Evolutionary conservation across 1,140 invertebrate species (phyloP).

Genomic region (Stegodyphus mimosarum): DNA sequence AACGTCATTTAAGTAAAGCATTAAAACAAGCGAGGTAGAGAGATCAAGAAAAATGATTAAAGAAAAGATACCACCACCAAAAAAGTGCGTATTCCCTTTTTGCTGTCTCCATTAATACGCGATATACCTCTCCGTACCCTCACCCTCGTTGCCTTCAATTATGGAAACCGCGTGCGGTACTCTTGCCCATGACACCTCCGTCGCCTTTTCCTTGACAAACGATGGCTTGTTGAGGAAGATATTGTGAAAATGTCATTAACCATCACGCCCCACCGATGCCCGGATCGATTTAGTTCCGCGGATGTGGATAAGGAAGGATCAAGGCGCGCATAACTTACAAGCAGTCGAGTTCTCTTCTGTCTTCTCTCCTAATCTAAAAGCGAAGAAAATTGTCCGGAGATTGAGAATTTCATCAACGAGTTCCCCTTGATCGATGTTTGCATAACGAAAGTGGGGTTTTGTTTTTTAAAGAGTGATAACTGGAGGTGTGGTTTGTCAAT

Average conservation of each 20-base stretch:
- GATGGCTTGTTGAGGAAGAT: slow-evolving; percentile 49
- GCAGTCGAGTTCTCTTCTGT: neutral
- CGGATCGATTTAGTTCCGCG: neutral
- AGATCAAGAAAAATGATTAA: neutral
- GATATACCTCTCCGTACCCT: neutral
- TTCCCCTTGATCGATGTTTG: too few species aligned
- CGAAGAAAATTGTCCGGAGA: slow-evolving; percentile 14
- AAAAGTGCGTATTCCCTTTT: neutral
- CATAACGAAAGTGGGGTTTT: too few species aligned
- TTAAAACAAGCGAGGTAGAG: slow-evolving; percentile 4
- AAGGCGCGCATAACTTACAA: slow-evolving; percentile 30
- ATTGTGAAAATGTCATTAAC: slow-evolving; percentile 53
- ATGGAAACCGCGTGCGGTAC: slow-evolving; percentile 42
- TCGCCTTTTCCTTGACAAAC: slow-evolving; percentile 47
- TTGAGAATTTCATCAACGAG: slow-evolving; percentile 19
- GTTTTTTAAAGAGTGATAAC: too few species aligned
- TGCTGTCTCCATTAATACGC: slow-evolving; percentile 19
- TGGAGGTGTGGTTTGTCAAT: too few species aligned
- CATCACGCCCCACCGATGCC: slow-evolving; percentile 39
- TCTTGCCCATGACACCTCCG: slow-evolving; percentile 41
- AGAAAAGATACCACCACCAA: neutral
- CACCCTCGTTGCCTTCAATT: slow-evolving; percentile 26
- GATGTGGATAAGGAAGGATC: neutral
- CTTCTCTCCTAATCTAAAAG: neutral
- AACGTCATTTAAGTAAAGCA: slow-evolving; percentile 19